A percentile compares a stretch with the other conserved stretches of the same genome.
phyloP scores from a whole-genome alignment of 1,140 invertebrate genomes.

The Neodiprion virginianus region DNA sequence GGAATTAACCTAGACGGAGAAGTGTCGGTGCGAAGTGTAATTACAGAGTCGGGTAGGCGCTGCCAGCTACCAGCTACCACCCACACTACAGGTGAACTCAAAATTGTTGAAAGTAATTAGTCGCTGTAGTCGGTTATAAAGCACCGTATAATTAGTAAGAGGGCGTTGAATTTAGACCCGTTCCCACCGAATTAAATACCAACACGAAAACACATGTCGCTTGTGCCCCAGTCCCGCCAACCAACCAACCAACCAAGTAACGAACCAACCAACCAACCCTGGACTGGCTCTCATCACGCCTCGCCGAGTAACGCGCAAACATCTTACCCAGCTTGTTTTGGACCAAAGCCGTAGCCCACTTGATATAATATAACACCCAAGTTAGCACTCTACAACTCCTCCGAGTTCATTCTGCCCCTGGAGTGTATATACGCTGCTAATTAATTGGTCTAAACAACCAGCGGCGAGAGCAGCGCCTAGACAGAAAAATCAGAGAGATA shows the following conservation, averaged over 20 bases:
- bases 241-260: background rate
- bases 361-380: background rate
- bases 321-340: background rate
- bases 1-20: too few species aligned
- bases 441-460: background rate
- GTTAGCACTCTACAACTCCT: background rate
- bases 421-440: background rate
- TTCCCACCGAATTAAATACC: background rate
- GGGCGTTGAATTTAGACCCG: background rate
- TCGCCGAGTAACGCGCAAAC: background rate
- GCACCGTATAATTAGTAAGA: background rate
- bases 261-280: background rate
- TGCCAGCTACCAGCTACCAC: background rate
- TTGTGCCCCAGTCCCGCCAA: background rate
- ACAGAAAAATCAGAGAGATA: too few species aligned
- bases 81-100: background rate
- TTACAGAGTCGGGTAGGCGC: background rate
- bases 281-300: background rate
- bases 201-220: conserved; percentile 2
- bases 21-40: too few species aligned
- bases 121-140: conserved; percentile 2
- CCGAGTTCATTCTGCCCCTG: background rate
- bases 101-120: background rate
- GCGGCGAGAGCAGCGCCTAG: too few species aligned
- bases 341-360: background rate